Percentiles rank a stretch among this genome's conserved stretches.
Evolutionary conservation across 2,797 vertebrate species (phyloP).

Genomic region (Catostomus latipinnis): DNA sequence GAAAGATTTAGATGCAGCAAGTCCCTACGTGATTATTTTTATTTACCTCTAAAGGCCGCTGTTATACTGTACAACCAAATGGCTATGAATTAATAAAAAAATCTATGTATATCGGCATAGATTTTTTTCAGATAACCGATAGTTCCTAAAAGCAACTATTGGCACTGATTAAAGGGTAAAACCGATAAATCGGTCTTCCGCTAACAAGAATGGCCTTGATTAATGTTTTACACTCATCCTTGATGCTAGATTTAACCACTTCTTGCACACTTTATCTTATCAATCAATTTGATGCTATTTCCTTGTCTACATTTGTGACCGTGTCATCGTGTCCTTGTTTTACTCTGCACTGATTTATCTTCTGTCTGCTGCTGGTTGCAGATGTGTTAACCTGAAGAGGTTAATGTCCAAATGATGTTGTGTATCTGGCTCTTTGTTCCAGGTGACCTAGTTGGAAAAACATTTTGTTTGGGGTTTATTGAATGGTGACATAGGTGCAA

Average conservation of each 20-base stretch:
- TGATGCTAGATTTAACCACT: background rate
- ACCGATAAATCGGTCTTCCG: too few relatives aligned
- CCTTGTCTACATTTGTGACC: background rate
- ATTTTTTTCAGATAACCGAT: too few relatives aligned
- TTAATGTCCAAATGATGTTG: background rate
- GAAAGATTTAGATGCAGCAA: too few relatives aligned
- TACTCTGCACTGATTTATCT: background rate
- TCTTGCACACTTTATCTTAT: background rate
- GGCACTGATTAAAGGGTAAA: too few relatives aligned
- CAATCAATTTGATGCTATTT: background rate
- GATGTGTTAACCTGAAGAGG: background rate
- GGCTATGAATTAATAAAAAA: too few relatives aligned
- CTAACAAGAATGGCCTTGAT: background rate
- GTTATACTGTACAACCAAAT: too few relatives aligned
- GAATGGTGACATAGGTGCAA: background rate
- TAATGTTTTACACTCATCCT: background rate
- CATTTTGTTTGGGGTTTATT: background rate
- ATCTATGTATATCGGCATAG: too few relatives aligned
- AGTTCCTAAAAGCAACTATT: too few relatives aligned
- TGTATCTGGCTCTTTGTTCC: background rate
- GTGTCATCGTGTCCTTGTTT: background rate
- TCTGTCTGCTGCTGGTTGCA: background rate
- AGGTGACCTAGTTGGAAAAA: background rate
- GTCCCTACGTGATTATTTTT: too few relatives aligned
- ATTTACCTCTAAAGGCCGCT: too few relatives aligned